phyloP scores from a whole-genome alignment of 2,797 vertebrate species.

The Podargus strigoides region DNA sequence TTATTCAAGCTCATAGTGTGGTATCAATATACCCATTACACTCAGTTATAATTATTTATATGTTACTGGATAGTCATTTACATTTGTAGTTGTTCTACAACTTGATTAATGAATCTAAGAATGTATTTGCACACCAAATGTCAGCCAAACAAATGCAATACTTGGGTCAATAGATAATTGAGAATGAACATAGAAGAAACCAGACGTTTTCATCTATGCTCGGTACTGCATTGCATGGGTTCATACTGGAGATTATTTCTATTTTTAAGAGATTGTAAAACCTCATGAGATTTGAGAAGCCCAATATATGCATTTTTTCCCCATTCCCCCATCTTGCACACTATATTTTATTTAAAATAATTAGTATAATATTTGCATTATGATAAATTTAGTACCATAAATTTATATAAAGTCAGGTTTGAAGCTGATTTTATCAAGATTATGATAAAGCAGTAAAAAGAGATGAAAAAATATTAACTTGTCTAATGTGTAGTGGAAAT shows the following conservation, averaged over 20 bases:
- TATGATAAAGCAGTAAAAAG: not conserved
- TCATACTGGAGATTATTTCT: not conserved
- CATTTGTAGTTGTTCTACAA: not conserved
- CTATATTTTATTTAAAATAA: not conserved
- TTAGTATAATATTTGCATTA: not conserved
- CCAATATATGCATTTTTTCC: not conserved
- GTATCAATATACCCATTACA: not conserved
- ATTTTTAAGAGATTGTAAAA: not conserved
- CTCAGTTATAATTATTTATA: not conserved
- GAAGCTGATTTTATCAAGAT: not conserved
- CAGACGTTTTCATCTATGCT: not conserved
- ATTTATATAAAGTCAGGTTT: not conserved
- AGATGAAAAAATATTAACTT: constrained; percentile 36
- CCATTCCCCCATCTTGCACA: accelerated
- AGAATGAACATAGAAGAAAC: not conserved
- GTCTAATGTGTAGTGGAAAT: constrained; percentile 11
- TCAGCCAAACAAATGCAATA: not conserved
- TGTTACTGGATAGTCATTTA: not conserved
- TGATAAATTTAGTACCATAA: not conserved
- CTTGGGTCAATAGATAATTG: not conserved
- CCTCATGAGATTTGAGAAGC: not conserved
- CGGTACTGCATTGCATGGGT: accelerated
- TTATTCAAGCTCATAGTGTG: not conserved
- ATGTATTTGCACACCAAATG: not conserved
- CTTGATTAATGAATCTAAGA: not conserved